Evolutionary conservation across 2,113 vertebrate species (phyloP).

Genomic region (Grammomys surdaster): DNA sequence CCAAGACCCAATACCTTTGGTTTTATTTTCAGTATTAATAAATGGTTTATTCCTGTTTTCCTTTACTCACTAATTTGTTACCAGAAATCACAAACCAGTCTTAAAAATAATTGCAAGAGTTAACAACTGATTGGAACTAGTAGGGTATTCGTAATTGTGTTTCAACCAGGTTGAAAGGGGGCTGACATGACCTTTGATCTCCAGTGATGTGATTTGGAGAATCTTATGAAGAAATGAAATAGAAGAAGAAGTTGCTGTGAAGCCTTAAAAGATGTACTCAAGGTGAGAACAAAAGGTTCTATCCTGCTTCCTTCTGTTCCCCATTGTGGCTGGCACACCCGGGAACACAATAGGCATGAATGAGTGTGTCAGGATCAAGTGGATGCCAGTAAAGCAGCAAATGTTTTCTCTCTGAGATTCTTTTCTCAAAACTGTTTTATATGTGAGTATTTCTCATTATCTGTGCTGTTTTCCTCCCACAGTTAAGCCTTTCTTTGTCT

Average conservation of each 20-base stretch:
- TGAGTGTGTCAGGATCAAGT: background rate
- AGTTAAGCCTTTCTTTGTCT: background rate
- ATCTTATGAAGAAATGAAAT: background rate
- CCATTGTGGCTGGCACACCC: background rate
- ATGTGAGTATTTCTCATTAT: background rate
- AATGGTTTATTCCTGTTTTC: slow-evolving; percentile 79
- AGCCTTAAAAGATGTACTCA: background rate
- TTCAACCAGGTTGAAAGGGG: slow-evolving; percentile 32
- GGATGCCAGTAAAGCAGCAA: background rate
- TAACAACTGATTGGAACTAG: slow-evolving; percentile 66
- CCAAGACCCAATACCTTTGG: slow-evolving; percentile 70
- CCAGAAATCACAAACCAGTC: slow-evolving; percentile 50
- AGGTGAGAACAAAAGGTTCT: background rate
- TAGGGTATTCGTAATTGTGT: slow-evolving; percentile 52
- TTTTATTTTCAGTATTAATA: slow-evolving; percentile 78
- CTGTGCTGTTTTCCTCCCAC: background rate
- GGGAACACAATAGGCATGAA: background rate
- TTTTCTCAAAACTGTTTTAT: background rate
- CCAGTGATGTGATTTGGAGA: background rate
- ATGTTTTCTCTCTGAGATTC: background rate
- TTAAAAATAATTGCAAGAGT: slow-evolving; percentile 78
- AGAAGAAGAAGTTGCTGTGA: slow-evolving; percentile 19
- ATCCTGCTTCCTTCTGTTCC: background rate
- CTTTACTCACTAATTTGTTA: slow-evolving; percentile 61
- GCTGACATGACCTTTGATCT: background rate